Conservation (phyloP, 2,797 vertebrate species). For the Acanthopagrus latus region DNA sequence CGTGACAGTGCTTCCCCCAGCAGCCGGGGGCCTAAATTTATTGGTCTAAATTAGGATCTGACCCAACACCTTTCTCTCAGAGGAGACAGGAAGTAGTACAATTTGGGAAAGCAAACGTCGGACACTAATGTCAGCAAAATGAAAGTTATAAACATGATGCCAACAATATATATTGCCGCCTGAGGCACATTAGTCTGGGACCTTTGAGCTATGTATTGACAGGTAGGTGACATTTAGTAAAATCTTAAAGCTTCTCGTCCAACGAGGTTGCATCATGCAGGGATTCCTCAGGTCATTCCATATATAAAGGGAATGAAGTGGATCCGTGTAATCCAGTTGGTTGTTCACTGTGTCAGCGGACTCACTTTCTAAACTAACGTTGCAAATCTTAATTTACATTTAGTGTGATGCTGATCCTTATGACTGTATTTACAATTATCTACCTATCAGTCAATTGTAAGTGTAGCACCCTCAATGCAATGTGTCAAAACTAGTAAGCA, state of each 20-base stretch:
- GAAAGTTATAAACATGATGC: slow-evolving; percentile 49
- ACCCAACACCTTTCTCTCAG: slow-evolving; percentile 76
- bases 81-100: slow-evolving; percentile 65
- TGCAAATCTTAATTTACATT: too few relatives aligned
- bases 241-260: neutral
- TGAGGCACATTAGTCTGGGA: slow-evolving; percentile 28
- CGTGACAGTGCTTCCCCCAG: slow-evolving; percentile 79
- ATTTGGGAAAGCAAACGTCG: slow-evolving; percentile 63
- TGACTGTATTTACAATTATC: neutral
- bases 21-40: slow-evolving; percentile 75
- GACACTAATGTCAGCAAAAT: slow-evolving; percentile 50
- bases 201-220: slow-evolving; percentile 2
- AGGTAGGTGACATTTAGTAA: neutral
- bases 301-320: too few relatives aligned
- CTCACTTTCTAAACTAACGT: too few relatives aligned
- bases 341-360: too few relatives aligned
- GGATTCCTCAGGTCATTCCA: neutral
- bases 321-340: too few relatives aligned
- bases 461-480: neutral
- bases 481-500: neutral
- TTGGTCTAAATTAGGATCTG: slow-evolving; percentile 82
- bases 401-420: neutral
- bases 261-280: neutral
- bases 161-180: slow-evolving; percentile 25
- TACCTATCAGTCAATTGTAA: neutral